Conservation (phyloP, 1,140 invertebrate genomes). For the Hermatobates lingyangjiaoensis region DNA sequence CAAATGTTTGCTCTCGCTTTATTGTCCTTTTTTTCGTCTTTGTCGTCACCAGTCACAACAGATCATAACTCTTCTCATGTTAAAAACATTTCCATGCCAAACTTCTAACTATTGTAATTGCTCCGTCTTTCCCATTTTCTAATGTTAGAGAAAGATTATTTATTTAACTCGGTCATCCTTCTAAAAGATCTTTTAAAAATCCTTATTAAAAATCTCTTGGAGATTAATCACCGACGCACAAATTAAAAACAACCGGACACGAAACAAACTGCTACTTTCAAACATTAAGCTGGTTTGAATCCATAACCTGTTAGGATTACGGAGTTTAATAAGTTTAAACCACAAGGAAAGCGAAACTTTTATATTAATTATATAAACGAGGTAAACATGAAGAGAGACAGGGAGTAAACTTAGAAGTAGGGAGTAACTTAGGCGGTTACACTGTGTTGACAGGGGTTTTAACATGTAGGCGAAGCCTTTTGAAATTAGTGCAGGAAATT, state of each 20-base stretch:
- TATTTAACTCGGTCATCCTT: neutral
- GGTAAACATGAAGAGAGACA: too few species aligned
- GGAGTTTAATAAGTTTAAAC: too few species aligned
- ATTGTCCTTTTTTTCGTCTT: neutral
- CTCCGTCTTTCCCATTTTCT: neutral
- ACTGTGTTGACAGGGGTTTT: too few species aligned
- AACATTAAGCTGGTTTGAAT: neutral
- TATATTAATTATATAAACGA: too few species aligned
- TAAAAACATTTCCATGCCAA: conserved; percentile 3
- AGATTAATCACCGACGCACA: neutral
- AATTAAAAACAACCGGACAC: neutral
- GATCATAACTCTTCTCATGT: neutral
- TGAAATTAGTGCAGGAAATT: too few species aligned
- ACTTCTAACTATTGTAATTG: neutral
- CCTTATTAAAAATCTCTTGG: neutral
- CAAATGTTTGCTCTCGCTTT: conserved; percentile 1
- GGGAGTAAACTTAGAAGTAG: too few species aligned
- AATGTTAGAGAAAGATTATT: neutral
- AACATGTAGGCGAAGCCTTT: too few species aligned
- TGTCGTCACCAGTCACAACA: neutral
- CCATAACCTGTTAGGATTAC: neutral
- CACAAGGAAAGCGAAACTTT: too few species aligned
- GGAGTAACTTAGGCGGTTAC: too few species aligned
- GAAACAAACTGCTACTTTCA: neutral
- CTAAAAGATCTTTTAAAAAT: neutral